These are phyloP conservation scores for Clytia hemisphaerica DNA, from an alignment of 30 jellyfish, hydroid and myxozoan species.

Conservation along the genomic window DNA sequence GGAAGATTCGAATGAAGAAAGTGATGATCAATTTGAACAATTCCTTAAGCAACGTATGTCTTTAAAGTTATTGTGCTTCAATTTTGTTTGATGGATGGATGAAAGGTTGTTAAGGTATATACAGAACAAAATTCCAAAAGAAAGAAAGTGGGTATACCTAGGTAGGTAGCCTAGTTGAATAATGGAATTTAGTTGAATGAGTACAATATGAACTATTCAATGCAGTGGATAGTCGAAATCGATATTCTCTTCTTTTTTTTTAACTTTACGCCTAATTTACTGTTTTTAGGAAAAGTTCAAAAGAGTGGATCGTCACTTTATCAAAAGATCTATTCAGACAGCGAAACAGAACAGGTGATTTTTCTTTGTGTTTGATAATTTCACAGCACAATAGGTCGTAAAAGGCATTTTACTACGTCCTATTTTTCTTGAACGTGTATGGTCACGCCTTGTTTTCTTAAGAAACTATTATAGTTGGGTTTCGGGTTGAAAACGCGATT, in stretches of 20 bases:
- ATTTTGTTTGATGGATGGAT: no score
- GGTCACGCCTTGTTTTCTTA: no score
- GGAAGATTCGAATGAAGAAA: slow-evolving; percentile 41
- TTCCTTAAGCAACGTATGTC: slow-evolving; percentile 34
- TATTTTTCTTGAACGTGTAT: no score
- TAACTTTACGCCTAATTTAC: not conserved
- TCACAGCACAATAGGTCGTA: no score
- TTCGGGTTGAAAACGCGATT: no score
- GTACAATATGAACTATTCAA: not conserved
- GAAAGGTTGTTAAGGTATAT: not conserved
- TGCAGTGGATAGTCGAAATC: not conserved
- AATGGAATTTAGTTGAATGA: no score
- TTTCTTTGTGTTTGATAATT: no score
- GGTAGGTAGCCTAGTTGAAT: no score
- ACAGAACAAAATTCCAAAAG: not conserved
- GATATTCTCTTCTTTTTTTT: not conserved
- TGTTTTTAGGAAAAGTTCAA: slow-evolving; percentile 42
- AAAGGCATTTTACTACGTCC: no score
- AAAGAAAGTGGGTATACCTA: no score
- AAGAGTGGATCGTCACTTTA: slow-evolving; percentile 90
- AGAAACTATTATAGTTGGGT: no score
- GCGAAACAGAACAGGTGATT: slow-evolving; percentile 38
- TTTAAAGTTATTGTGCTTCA: no score
- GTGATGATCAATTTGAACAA: slow-evolving; percentile 64
- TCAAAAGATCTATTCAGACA: slow-evolving; percentile 62